Evolutionary conservation across 1,140 invertebrate species (phyloP), one percentile per base, ranked within the genome.

Genomic region (Dendrolimus punctatus): DNA sequence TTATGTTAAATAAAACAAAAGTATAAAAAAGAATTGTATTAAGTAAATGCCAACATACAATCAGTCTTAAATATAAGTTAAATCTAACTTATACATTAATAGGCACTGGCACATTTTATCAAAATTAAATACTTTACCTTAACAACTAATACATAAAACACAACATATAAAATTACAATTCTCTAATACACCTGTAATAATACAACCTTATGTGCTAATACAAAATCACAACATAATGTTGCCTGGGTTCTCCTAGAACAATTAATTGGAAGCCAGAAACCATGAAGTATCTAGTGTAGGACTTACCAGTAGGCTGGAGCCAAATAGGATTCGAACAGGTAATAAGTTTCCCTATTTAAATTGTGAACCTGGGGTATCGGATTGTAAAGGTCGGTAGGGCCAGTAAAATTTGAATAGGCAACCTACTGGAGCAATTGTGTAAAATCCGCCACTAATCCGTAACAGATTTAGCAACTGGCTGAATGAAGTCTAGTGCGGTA

Each of bases 11-110:
- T 43, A 51, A 43, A 10, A 39, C 6, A 45, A 8, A 40, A 38
- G 9, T 46, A 43, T 61, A 65, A 40, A 64, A 69, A 66, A 45
- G 51, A 64, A 66, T 60, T 69, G 65, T 80, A 82, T 80, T 82
- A 74, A 71, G 55, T 81, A 78, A 78, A 80, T 82, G 80, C 76
- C 60, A 80, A 82, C 74, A 76, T 73, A 53, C 66, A 79, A 72
- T 85, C 81, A 85, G 80, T 85, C 81, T 82, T 85, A 85, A 73
- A 70, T 74, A 74, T 81, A 81, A 64, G 64, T 68, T 67, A 68
- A 64, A 66, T 73, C 73, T 57, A 76, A 66, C 68, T 76, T 73
- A 79, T 60, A 66, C 65, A 69, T 76, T 65, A 68, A 55, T 60
- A 82, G 80, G 81, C 79, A 84, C 80, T 79, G 78, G 78, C 79